Evolutionary conservation across 2,888 invertebrate genomes (phyloP).

Genomic region (Cataglyphis albicans): DNA sequence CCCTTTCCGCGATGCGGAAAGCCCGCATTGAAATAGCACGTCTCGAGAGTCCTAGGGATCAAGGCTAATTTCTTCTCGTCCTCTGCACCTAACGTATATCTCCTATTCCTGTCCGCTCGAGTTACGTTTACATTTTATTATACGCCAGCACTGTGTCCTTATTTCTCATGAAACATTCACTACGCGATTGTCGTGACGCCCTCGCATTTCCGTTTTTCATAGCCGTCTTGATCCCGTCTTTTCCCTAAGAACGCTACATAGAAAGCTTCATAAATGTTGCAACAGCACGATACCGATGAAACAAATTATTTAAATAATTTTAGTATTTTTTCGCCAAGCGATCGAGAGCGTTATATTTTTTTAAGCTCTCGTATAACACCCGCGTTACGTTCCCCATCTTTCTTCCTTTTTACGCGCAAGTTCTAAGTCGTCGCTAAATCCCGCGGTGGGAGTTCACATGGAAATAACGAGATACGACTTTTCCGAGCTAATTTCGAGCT

Average conservation of each 20-base stretch:
- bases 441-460: constrained; percentile 68
- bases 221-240: neutral
- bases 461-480: constrained; percentile 73
- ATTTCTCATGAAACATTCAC: constrained; percentile 34
- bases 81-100: constrained; percentile 43
- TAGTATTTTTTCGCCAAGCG: neutral
- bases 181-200: constrained; percentile 30
- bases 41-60: constrained; percentile 50
- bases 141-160: constrained; percentile 17
- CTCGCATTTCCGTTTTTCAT: constrained; percentile 17
- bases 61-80: constrained; percentile 65
- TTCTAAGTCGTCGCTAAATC: constrained; percentile 58
- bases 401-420: constrained; percentile 9
- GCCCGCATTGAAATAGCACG: constrained; percentile 62
- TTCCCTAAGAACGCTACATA: neutral
- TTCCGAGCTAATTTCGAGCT: constrained; percentile 66
- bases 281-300: neutral
- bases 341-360: neutral
- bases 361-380: neutral
- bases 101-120: neutral
- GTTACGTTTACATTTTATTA: constrained; percentile 41
- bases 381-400: neutral
- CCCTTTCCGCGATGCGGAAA: constrained; percentile 5
- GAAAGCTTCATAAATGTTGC: constrained; percentile 7
- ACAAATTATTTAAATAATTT: neutral